Conservation (phyloP, 2,888 invertebrate genomes). For the Phyllotreta striolata region DNA sequence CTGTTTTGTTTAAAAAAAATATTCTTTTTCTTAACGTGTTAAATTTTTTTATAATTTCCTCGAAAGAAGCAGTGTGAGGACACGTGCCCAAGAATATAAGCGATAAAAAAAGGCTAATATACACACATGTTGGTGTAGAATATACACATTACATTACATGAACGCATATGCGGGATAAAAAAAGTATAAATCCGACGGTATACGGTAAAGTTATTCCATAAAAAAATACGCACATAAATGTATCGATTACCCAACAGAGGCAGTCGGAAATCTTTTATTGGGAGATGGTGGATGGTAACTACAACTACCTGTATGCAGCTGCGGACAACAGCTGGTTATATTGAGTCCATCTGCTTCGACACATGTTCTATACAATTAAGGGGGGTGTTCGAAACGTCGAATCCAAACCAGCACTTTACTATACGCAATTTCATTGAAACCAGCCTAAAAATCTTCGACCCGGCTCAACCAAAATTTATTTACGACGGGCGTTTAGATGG, state of each 20-base stretch:
- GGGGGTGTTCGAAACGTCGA: conserved; percentile 29
- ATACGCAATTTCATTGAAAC: conserved; percentile 28
- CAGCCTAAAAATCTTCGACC: conserved; percentile 27
- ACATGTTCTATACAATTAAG: conserved; percentile 50
- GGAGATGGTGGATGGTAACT: conserved; percentile 42
- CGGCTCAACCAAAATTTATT: conserved; percentile 1
- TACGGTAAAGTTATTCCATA: conserved; percentile 19
- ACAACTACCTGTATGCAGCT: conserved; percentile 52
- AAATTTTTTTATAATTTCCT: no score
- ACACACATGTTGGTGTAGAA: neutral
- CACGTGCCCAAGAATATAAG: neutral
- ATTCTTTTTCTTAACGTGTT: neutral
- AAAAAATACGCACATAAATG: conserved; percentile 22
- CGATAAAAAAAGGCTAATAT: neutral
- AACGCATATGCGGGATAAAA: conserved; percentile 9
- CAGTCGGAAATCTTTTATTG: conserved; percentile 39
- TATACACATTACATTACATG: neutral
- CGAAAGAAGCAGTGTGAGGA: neutral
- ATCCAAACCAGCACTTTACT: conserved; percentile 26
- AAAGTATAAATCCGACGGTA: conserved; percentile 6
- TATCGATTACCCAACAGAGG: conserved; percentile 28
- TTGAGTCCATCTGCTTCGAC: conserved; percentile 58
- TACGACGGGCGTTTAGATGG: conserved; percentile 1
- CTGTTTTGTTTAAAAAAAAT: conserved; percentile 3
- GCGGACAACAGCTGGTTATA: conserved; percentile 41